Base-by-base conservation (phyloP, 35 echinoderm and acorn worm genomes). In the Apostichopus parvimensis region DNA sequence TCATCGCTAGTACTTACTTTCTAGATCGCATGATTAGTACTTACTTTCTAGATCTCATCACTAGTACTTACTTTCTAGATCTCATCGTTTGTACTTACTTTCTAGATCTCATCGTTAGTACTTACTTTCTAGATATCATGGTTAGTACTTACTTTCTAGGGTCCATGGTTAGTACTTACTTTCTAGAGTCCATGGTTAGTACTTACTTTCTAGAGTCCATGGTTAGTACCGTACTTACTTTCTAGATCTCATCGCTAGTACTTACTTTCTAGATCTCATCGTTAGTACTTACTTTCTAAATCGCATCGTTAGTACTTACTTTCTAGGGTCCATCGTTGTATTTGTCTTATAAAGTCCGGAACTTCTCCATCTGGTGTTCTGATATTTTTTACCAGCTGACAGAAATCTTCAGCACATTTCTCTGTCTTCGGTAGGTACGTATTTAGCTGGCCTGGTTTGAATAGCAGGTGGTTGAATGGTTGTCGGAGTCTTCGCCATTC, bases 281-380 rank as follows among this genome's bases (percentile, higher is more conserved):
- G 58, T 60, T 3, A 9, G 7, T 60, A 7, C 58, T 9, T 60
- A 7, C 6, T 60, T 12, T 60, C 11, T 60, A 60, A 4, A 60
- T 7, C 11, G 1, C 11, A 60, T 60, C 6, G 6, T 60, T 7
- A 60, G 58, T 12, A 95, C 97, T 92, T 79, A 99, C 97, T 93
- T 92, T 99, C 97, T 85, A 99, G 54, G 4, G 93, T 83, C 97
- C 97, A 99, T 84, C 91, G 94, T 77, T 99, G 88, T 71, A 99
- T 92, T 61, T 94, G 82, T 20, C 92, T 88, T 15, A 87, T 77
- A 79, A 91, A 99, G 53, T 94, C 88, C 1, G 93, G 95, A 15
- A 99, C 93, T 83, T 99, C 97, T 65, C 93, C 91, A 4, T 93
- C 87, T 6, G n/a, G 61, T 57, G 92, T 88, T 61, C 79, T 82